Base-by-base conservation (phyloP, 1,140 invertebrate genomes). In the Mycetomoellerius zeteki region DNA sequence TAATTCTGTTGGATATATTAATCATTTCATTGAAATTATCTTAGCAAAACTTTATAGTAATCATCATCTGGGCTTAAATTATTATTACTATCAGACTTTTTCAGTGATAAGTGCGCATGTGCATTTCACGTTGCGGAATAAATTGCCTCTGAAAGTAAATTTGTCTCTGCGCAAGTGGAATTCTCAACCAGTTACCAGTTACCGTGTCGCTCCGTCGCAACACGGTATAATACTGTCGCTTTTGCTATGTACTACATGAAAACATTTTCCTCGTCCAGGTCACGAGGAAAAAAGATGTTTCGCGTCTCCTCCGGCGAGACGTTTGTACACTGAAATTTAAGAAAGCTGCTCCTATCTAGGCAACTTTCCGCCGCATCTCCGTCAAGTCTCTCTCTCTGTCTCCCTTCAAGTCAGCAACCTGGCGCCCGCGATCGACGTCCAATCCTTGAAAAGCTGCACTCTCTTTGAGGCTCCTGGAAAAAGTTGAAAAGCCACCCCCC, bases 391-490 rank as follows among this genome's bases (percentile, higher is more conserved):
- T 16, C 47, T 12, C 8, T 50, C 37, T 73, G 3, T 73, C 67
- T 73, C 27, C 47, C 19, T 10, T 10, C 54, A 16, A 58, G 78
- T 47, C 33, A 33, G 24, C 52, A 72, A 30, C 67, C 37, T 60
- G 65, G 21, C 33, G 21, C 21, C 16, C 65, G 52, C 78, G 67
- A 82, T 82, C 80, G 80, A 73, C 80, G 80, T 56, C 75, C 82
- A 86, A 54, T 37, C 54, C 65, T 71, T 64, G 80, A 58, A 85
- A 87, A 77, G 60, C 58, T 56, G 64, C 43, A 14, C 72, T 82
- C 80, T 82, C 88, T 90, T 89, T 89, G 84, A 89, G 72, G 50
- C 19, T 33, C 30, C 27, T 21, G 56, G 27, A 85, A 86, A 76
- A 89, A 89, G 87, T 89, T 88, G 81, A 88, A 81, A 86, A 77